These are phyloP conservation scores for Tautogolabrus adspersus DNA, from an alignment of 2,113 vertebrate species.

Conservation along the genomic window DNA sequence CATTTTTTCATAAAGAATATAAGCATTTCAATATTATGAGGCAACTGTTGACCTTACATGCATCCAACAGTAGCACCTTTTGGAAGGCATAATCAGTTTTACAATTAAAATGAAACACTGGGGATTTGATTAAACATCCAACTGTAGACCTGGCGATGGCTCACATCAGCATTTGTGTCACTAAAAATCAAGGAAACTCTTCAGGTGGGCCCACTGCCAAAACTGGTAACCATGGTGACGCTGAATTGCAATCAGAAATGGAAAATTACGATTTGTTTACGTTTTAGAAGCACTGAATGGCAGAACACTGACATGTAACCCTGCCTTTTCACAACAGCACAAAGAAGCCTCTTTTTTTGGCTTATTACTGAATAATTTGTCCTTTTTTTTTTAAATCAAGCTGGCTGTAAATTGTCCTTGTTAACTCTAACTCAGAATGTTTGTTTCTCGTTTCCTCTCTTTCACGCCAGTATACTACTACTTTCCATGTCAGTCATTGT, in stretches of 20 bases:
- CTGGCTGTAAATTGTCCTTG: neutral
- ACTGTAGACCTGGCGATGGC: neutral
- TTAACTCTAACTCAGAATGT: neutral
- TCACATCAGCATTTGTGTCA: slow-evolving; percentile 9
- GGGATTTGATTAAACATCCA: neutral
- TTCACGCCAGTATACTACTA: neutral
- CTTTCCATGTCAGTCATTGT: slow-evolving; percentile 2
- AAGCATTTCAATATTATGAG: too few species aligned
- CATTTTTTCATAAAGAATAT: too few species aligned
- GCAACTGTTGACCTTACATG: too few species aligned
- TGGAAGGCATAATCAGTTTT: neutral
- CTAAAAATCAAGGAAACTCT: slow-evolving; percentile 11
- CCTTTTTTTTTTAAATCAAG: slow-evolving; percentile 13
- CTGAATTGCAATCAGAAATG: slow-evolving; percentile 10
- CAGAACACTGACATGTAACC: neutral
- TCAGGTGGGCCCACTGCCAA: slow-evolving; percentile 9
- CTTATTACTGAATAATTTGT: neutral
- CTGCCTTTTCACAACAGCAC: neutral
- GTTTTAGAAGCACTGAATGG: slow-evolving; percentile 6
- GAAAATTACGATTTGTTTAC: slow-evolving; percentile 3
- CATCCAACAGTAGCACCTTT: neutral
- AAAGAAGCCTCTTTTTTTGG: too few species aligned
- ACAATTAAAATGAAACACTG: neutral
- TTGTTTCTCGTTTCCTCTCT: slow-evolving; percentile 5
- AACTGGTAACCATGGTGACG: slow-evolving; percentile 13